A percentile compares a stretch with the other conserved stretches of the same genome.
Conservation (phyloP, 1,140 invertebrate species). For the Zaprionus kolodkinae region DNA sequence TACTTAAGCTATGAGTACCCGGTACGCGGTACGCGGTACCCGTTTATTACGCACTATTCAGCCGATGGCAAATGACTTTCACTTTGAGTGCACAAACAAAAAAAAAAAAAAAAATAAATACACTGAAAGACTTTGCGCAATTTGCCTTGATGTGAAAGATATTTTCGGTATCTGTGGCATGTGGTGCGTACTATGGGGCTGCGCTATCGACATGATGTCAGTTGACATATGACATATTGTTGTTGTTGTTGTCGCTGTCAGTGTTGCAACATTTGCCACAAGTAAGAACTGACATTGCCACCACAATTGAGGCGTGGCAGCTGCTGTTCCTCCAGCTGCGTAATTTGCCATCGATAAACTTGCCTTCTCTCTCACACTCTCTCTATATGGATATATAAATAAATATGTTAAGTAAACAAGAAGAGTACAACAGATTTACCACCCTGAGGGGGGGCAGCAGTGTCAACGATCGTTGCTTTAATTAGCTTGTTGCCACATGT, state of each 20-base stretch:
- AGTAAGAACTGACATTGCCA: conserved; percentile 6
- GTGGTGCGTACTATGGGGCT: conserved; percentile 6
- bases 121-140: conserved; percentile 48
- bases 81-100: conserved; percentile 23
- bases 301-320: conserved; percentile 23
- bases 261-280: conserved; percentile 40
- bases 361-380: background rate
- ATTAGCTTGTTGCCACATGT: conserved; percentile 73
- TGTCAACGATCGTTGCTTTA: conserved; percentile 43
- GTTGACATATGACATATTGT: conserved; percentile 71
- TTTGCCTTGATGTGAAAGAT: conserved; percentile 51
- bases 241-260: conserved; percentile 26
- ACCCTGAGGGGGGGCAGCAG: background rate
- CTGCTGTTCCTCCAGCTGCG: conserved; percentile 3
- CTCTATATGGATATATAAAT: background rate
- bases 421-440: conserved; percentile 7
- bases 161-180: conserved; percentile 49
- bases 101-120: conserved; percentile 9
- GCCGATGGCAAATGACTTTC: conserved; percentile 65
- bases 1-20: conserved; percentile 5
- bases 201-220: conserved; percentile 34
- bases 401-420: conserved; percentile 34
- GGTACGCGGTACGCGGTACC: conserved; percentile 25
- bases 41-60: conserved; percentile 72
- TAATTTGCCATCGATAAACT: conserved; percentile 21